These are phyloP conservation scores for Aptenodytes forsteri DNA, from an alignment of 2,113 vertebrate genomes.

Conservation along the genomic window DNA sequence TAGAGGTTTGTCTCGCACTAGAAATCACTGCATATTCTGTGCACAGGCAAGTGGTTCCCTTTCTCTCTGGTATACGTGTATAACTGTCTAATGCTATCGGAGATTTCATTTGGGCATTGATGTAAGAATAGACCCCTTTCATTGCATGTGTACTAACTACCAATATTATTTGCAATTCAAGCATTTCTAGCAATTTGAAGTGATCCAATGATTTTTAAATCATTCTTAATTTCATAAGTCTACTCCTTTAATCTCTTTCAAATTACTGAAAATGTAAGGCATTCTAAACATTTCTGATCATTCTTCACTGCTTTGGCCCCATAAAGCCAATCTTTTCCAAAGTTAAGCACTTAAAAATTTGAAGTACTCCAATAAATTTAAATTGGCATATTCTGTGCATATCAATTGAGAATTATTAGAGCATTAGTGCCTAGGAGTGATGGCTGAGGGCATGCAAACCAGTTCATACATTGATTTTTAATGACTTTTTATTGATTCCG, in stretches of 20 bases:
- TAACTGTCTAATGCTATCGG: background rate
- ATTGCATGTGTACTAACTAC: background rate
- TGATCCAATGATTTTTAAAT: slow-evolving; percentile 59
- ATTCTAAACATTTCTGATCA: slow-evolving; percentile 68
- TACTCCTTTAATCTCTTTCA: slow-evolving; percentile 68
- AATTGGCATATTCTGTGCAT: slow-evolving; percentile 77
- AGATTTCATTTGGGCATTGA: background rate
- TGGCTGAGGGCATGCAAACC: slow-evolving; percentile 72
- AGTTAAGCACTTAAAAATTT: slow-evolving; percentile 77
- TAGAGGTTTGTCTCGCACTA: slow-evolving; percentile 26
- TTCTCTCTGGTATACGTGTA: background rate
- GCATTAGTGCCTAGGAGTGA: slow-evolving; percentile 74
- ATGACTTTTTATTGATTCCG: slow-evolving; percentile 79
- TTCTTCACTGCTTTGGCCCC: slow-evolving; percentile 52
- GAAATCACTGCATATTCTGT: background rate
- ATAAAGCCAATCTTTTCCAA: slow-evolving; percentile 72
- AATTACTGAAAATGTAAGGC: slow-evolving; percentile 62
- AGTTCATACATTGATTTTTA: slow-evolving; percentile 77
- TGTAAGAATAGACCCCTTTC: background rate
- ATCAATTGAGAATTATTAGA: slow-evolving; percentile 78
- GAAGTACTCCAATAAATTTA: slow-evolving; percentile 79
- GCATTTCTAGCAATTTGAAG: slow-evolving; percentile 6
- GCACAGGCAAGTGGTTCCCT: background rate
- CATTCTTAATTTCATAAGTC: slow-evolving; percentile 66
- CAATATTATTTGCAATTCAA: background rate